phyloP scores from a whole-genome alignment of 1,140 invertebrate species.

The Megathymus violae region DNA sequence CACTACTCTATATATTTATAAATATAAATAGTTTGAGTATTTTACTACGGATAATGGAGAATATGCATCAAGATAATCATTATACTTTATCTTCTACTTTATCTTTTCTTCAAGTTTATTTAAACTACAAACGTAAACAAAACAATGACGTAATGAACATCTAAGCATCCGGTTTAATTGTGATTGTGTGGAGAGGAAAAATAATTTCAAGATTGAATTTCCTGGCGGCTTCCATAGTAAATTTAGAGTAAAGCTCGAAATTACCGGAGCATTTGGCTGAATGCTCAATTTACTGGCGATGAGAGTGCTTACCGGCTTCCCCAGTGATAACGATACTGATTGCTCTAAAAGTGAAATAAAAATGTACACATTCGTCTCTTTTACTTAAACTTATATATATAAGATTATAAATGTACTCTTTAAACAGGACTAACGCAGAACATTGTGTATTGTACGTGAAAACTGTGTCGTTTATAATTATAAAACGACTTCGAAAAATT shows the following conservation, averaged over 20 bases:
- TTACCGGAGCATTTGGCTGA: slow-evolving; percentile 68
- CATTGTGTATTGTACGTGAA: too few species aligned
- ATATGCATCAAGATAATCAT: not conserved
- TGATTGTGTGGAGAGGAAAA: slow-evolving; percentile 50
- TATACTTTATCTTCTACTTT: too few species aligned
- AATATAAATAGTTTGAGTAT: too few species aligned
- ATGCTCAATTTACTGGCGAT: slow-evolving; percentile 73
- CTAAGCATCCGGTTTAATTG: slow-evolving; percentile 37
- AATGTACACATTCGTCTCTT: slow-evolving; percentile 9
- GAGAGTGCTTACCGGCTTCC: slow-evolving; percentile 43
- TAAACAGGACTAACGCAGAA: too few species aligned
- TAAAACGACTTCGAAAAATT: too few species aligned
- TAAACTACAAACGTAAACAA: not conserved
- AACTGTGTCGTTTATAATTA: too few species aligned
- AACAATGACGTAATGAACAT: not conserved
- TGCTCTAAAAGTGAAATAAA: slow-evolving; percentile 24
- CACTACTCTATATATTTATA: too few species aligned
- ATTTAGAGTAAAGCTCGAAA: slow-evolving; percentile 72
- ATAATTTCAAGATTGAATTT: slow-evolving; percentile 76
- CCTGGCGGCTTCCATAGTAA: slow-evolving; percentile 69
- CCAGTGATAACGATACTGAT: slow-evolving; percentile 55
- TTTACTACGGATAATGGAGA: too few species aligned
- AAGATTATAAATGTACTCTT: not conserved
- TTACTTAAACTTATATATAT: not conserved
- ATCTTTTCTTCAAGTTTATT: too few species aligned